Percentiles rank a stretch among this genome's conserved stretches.
Conservation (phyloP, 2,888 invertebrate genomes). For the Caenorhabditis virilis region DNA sequence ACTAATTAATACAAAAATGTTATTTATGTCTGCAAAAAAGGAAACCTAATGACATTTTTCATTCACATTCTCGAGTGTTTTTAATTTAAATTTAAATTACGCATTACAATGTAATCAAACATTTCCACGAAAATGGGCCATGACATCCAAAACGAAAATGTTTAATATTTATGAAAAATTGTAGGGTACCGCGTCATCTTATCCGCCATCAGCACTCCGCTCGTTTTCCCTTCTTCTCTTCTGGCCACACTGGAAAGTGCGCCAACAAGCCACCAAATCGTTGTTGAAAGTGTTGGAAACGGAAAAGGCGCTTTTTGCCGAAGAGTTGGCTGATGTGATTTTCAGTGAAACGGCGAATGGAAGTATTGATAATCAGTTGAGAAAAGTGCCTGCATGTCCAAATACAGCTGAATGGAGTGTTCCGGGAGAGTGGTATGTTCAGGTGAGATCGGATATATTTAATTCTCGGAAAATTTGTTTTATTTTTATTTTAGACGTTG, state of each 20-base stretch:
- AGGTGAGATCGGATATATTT: not conserved
- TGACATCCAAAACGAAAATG: too few relatives aligned
- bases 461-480: not conserved
- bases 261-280: slow-evolving; percentile 32
- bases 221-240: slow-evolving; percentile 39
- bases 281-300: slow-evolving; percentile 21
- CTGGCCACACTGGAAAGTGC: slow-evolving; percentile 46
- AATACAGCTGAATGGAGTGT: slow-evolving; percentile 18
- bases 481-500: not conserved
- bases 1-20: too few relatives aligned
- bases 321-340: slow-evolving; percentile 39
- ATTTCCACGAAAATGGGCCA: too few relatives aligned
- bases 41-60: too few relatives aligned
- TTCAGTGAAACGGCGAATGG: slow-evolving; percentile 40
- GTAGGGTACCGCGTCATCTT: not conserved
- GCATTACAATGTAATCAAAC: too few relatives aligned
- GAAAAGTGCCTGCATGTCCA: slow-evolving; percentile 11
- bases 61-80: too few relatives aligned
- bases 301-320: slow-evolving; percentile 36
- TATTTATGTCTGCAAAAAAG: too few relatives aligned
- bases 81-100: too few relatives aligned
- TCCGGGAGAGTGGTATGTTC: slow-evolving; percentile 42
- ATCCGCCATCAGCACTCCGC: slow-evolving; percentile 13
- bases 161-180: too few relatives aligned
- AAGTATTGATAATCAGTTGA: slow-evolving; percentile 22